phyloP scores from a whole-genome alignment of 2,797 vertebrate genomes.

The Hemitrygon akajei region DNA sequence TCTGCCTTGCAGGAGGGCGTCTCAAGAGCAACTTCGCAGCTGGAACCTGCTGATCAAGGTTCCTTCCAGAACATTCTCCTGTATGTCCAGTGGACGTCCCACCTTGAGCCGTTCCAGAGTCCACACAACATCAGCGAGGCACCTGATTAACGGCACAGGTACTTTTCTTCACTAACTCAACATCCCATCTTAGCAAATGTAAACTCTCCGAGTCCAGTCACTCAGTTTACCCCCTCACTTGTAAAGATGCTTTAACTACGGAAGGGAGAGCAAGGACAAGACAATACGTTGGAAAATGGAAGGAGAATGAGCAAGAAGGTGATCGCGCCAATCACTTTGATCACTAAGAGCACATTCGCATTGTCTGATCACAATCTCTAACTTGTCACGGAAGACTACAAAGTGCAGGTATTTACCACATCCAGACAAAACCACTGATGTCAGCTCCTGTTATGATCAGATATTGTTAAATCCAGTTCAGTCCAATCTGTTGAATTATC shows the following conservation, averaged over 20 bases:
- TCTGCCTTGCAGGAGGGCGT: not conserved
- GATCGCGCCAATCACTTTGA: not conserved
- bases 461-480: not conserved
- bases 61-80: not conserved
- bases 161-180: not conserved
- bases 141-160: not conserved
- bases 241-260: not conserved
- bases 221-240: not conserved
- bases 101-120: not conserved
- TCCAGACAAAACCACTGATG: not conserved
- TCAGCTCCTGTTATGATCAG: not conserved
- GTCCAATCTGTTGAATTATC: not conserved
- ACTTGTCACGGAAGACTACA: not conserved
- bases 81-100: not conserved
- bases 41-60: not conserved
- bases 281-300: not conserved
- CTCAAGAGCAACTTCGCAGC: not conserved
- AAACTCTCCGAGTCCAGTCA: not conserved
- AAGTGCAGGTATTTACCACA: not conserved
- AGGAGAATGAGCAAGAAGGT: not conserved
- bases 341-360: not conserved
- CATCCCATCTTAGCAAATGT: not conserved
- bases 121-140: not conserved
- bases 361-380: not conserved
- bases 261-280: not conserved